phyloP scores from a whole-genome alignment of 2,888 invertebrate genomes.

The Drosophila paracracens region DNA sequence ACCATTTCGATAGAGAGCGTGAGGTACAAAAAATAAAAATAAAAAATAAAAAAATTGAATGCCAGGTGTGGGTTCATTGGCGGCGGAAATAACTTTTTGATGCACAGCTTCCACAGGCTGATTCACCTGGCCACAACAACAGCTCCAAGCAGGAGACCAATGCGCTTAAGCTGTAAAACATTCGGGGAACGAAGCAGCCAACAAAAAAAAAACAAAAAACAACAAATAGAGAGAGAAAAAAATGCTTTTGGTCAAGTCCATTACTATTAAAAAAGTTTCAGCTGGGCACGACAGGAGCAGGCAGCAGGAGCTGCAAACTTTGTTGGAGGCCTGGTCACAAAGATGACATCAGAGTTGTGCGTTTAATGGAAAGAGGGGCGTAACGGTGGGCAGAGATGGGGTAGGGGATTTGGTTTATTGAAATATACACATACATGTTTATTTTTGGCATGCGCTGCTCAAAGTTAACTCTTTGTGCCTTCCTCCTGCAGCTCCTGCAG shows the following conservation, averaged over 20 bases:
- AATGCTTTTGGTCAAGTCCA: slow-evolving; percentile 67
- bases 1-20: slow-evolving; percentile 55
- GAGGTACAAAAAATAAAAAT: neutral
- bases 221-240: slow-evolving; percentile 23
- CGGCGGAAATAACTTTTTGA: slow-evolving; percentile 78
- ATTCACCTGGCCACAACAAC: slow-evolving; percentile 75
- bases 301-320: slow-evolving; percentile 46
- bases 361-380: slow-evolving; percentile 58
- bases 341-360: slow-evolving; percentile 80
- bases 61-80: slow-evolving; percentile 71
- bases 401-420: slow-evolving; percentile 26
- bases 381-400: neutral
- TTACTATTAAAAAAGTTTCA: slow-evolving; percentile 79
- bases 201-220: slow-evolving; percentile 21
- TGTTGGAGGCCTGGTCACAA: slow-evolving; percentile 68
- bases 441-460: slow-evolving; percentile 22
- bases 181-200: slow-evolving; percentile 17
- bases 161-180: slow-evolving; percentile 76
- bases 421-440: slow-evolving; percentile 45
- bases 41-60: slow-evolving; percentile 34
- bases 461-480: slow-evolving; percentile 54
- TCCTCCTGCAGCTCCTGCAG: slow-evolving; percentile 16
- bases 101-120: slow-evolving; percentile 60
- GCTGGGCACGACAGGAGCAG: slow-evolving; percentile 28
- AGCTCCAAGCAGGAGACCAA: slow-evolving; percentile 51